These are phyloP conservation scores for Psittacula echo DNA, from an alignment of 2,797 vertebrate species.

Conservation along the genomic window DNA sequence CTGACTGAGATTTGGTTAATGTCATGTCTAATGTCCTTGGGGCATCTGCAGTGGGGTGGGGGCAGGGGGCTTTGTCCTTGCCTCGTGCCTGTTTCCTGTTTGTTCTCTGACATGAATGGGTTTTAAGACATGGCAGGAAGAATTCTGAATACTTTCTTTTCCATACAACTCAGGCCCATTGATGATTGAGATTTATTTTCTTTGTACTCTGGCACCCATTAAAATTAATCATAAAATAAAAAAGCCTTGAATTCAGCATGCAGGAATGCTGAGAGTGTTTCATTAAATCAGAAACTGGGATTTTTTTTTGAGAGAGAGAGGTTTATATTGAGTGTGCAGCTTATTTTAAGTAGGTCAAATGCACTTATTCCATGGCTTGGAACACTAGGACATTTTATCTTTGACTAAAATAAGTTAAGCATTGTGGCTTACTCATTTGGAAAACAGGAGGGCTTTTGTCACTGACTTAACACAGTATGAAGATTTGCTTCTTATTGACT, in stretches of 20 bases:
- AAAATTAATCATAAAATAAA: slow-evolving; percentile 50
- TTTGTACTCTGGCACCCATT: slow-evolving; percentile 64
- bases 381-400: slow-evolving; percentile 42
- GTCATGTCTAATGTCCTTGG: slow-evolving; percentile 58
- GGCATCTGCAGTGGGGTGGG: slow-evolving; percentile 4
- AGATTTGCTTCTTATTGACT: slow-evolving; percentile 91
- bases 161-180: slow-evolving; percentile 49
- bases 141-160: slow-evolving; percentile 52
- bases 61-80: slow-evolving; percentile 59
- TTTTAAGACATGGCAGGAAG: slow-evolving; percentile 57
- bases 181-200: slow-evolving; percentile 39
- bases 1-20: slow-evolving; percentile 64
- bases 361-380: slow-evolving; percentile 34
- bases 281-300: slow-evolving; percentile 45
- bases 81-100: slow-evolving; percentile 62
- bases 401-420: slow-evolving; percentile 55
- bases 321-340: slow-evolving; percentile 50
- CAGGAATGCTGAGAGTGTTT: slow-evolving; percentile 37
- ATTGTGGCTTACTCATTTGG: slow-evolving; percentile 49
- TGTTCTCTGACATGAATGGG: slow-evolving; percentile 57
- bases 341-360: slow-evolving; percentile 66
- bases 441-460: slow-evolving; percentile 56
- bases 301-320: background rate
- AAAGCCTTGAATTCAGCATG: slow-evolving; percentile 7
- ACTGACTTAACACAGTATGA: slow-evolving; percentile 96